These are phyloP conservation scores for Rhingia rostrata DNA, from an alignment of 2,888 invertebrate genomes.

Conservation along the genomic window DNA sequence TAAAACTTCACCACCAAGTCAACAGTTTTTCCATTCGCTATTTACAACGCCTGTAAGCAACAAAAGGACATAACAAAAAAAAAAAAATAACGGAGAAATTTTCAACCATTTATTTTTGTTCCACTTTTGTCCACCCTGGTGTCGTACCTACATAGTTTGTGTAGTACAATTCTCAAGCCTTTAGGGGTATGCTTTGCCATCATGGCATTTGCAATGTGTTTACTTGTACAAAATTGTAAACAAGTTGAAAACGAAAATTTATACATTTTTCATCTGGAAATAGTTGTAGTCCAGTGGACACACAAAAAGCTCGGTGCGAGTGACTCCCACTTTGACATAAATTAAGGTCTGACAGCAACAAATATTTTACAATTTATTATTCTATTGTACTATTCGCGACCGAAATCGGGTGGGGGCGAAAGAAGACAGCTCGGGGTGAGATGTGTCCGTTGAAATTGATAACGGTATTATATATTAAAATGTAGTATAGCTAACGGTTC, in stretches of 20 bases:
- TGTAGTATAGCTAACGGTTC: neutral
- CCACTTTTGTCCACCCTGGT: slow-evolving; percentile 7
- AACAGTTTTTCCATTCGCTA: slow-evolving; percentile 45
- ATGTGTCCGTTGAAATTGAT: neutral
- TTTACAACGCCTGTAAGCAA: slow-evolving; percentile 56
- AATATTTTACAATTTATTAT: slow-evolving; percentile 23
- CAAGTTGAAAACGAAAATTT: slow-evolving; percentile 52
- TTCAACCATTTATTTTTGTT: slow-evolving; percentile 1
- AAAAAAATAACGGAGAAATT: slow-evolving; percentile 39
- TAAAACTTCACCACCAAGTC: slow-evolving; percentile 3
- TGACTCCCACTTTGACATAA: slow-evolving; percentile 6
- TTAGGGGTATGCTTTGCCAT: slow-evolving; percentile 16
- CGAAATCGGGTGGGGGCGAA: neutral
- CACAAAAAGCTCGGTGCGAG: slow-evolving; percentile 26
- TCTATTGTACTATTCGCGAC: neutral
- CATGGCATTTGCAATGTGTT: slow-evolving; percentile 34
- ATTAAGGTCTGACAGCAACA: slow-evolving; percentile 11
- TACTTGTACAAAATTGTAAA: slow-evolving; percentile 37
- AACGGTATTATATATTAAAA: slow-evolving; percentile 22
- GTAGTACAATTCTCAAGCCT: slow-evolving; percentile 19
- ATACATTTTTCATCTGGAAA: slow-evolving; percentile 35
- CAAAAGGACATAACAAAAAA: slow-evolving; percentile 20
- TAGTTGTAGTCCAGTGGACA: slow-evolving; percentile 23
- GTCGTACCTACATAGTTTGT: neutral
- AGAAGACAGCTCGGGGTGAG: neutral